A percentile compares a stretch with the other conserved stretches of the same genome.
Evolutionary conservation across 2,113 vertebrate species (phyloP).

Genomic region (Prietella phreatophila): DNA sequence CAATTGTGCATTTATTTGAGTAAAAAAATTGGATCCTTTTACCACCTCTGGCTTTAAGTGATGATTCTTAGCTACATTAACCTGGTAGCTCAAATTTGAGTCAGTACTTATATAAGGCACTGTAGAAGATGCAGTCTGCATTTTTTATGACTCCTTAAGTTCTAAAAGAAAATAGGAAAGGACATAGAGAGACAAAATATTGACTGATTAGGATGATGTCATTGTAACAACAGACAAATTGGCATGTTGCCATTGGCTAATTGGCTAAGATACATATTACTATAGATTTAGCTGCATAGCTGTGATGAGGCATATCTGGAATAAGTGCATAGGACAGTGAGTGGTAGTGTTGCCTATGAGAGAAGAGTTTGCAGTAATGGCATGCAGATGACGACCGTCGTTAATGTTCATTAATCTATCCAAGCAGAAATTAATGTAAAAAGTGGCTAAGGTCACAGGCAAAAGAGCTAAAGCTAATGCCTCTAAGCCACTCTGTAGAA

Average conservation of each 20-base stretch:
- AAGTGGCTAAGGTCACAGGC: constrained; percentile 35
- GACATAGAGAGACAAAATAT: neutral
- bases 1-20: neutral
- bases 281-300: neutral
- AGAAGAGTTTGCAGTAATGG: constrained; percentile 42
- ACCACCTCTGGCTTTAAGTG: neutral
- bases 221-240: neutral
- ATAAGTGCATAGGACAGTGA: neutral
- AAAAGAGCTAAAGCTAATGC: constrained; percentile 37
- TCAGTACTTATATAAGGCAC: neutral
- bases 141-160: neutral
- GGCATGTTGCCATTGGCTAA: constrained; percentile 9
- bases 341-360: neutral
- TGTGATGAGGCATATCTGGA: neutral
- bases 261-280: constrained; percentile 9
- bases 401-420: constrained; percentile 36
- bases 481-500: constrained; percentile 7
- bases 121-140: neutral
- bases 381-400: constrained; percentile 30
- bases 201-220: constrained; percentile 12
- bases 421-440: constrained; percentile 30
- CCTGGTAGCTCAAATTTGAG: neutral
- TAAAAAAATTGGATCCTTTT: neutral
- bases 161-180: constrained; percentile 7
- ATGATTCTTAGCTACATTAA: neutral